These are phyloP conservation scores for Columbina picui DNA, from an alignment of 2,113 vertebrate genomes.

Conservation along the genomic window DNA sequence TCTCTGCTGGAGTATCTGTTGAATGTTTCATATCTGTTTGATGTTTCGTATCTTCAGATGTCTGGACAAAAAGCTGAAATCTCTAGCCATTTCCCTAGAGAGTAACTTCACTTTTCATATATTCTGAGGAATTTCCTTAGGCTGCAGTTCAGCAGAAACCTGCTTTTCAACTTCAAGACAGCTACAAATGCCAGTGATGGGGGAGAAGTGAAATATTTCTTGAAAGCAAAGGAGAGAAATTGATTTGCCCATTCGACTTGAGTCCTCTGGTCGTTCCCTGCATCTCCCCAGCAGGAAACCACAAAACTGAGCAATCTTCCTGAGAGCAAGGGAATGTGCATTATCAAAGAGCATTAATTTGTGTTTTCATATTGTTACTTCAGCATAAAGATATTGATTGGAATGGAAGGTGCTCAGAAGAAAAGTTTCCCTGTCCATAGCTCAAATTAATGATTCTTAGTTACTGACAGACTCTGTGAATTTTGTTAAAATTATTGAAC, in stretches of 20 bases:
- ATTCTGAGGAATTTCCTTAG: neutral
- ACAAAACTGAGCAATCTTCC: neutral
- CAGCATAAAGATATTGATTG: neutral
- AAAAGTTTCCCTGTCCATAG: neutral
- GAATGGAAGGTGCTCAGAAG: neutral
- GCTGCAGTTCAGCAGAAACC: neutral
- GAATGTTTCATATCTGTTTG: neutral
- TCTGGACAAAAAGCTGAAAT: slow-evolving; percentile 3
- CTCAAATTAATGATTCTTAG: neutral
- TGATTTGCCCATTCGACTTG: neutral
- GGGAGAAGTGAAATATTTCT: neutral
- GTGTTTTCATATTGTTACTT: neutral
- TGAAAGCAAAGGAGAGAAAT: neutral
- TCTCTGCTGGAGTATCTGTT: neutral
- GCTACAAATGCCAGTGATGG: neutral
- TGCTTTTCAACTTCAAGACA: slow-evolving; percentile 13
- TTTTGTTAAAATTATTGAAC: neutral
- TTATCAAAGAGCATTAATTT: neutral
- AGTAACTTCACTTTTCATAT: neutral
- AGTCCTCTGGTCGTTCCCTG: neutral
- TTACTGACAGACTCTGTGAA: neutral
- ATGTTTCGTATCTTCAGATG: neutral
- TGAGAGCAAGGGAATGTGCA: neutral
- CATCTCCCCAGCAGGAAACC: neutral
- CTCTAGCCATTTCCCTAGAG: neutral